These are phyloP conservation scores for Microtus montanus DNA, from an alignment of 2,113 vertebrate genomes.

Conservation along the genomic window DNA sequence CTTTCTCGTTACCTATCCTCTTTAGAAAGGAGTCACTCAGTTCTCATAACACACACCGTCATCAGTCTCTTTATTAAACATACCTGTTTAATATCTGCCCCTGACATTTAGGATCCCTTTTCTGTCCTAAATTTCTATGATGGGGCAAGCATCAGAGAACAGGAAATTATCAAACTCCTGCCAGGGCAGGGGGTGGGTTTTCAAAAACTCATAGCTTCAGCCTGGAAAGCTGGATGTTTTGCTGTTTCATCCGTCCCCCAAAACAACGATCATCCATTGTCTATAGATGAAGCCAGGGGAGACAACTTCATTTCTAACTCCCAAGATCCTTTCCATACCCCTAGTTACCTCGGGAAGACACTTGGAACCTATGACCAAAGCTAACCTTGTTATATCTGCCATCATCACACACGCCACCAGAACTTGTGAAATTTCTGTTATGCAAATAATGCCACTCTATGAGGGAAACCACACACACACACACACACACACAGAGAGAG, in stretches of 20 bases:
- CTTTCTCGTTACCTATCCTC: background rate
- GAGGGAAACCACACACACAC: background rate
- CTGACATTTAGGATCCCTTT: background rate
- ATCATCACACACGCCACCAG: too few relatives aligned
- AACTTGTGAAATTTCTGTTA: background rate
- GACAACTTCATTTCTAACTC: background rate
- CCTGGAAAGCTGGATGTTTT: background rate
- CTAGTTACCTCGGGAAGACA: background rate
- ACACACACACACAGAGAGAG: too few relatives aligned
- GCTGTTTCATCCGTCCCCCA: background rate
- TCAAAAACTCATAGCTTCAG: conserved; percentile 12
- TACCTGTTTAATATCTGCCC: conserved; percentile 27
- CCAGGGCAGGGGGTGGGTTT: background rate
- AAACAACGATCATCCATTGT: background rate
- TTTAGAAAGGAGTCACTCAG: background rate
- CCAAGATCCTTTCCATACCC: background rate
- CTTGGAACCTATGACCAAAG: background rate
- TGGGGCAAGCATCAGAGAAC: background rate
- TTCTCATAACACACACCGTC: background rate
- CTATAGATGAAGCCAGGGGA: background rate
- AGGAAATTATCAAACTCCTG: conserved; percentile 34
- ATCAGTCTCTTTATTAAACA: conserved; percentile 40
- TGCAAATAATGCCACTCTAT: background rate
- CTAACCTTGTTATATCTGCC: background rate
- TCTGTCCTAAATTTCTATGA: conserved; percentile 8